A percentile compares a stretch with the other conserved stretches of the same genome.
phyloP scores from a whole-genome alignment of 2,888 invertebrate species.

The Melieria omissa region DNA sequence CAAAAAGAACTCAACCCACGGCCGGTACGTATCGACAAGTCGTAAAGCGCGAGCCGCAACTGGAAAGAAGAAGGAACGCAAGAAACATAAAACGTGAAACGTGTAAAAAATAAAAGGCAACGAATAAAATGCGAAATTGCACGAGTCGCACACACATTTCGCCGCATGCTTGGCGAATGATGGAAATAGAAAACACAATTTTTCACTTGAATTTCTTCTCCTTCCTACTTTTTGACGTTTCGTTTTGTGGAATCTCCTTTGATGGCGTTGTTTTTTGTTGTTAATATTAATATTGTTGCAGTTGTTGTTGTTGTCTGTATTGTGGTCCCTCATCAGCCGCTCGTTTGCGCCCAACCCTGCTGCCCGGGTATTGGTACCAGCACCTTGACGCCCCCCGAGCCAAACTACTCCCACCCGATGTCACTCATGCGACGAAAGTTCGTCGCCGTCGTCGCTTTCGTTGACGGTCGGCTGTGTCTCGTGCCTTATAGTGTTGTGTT shows the following conservation, averaged over 20 bases:
- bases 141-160: neutral
- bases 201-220: constrained; percentile 5
- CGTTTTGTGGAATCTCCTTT: constrained; percentile 27
- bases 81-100: no score
- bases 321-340: no score
- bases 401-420: neutral
- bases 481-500: no score
- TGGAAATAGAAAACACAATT: neutral
- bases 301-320: no score
- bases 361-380: neutral
- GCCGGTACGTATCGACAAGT: no score
- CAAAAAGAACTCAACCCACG: no score
- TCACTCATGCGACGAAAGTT: neutral
- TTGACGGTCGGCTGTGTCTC: no score
- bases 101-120: neutral
- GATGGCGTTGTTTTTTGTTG: neutral
- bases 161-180: no score
- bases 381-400: neutral
- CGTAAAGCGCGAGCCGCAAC: no score
- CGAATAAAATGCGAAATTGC: constrained; percentile 16
- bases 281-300: no score
- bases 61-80: no score
- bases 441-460: no score
- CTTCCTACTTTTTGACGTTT: constrained; percentile 10
- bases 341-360: neutral